Evolutionary conservation across 2,113 vertebrate species (phyloP).

Genomic region (Malurus alboscapulatus): DNA sequence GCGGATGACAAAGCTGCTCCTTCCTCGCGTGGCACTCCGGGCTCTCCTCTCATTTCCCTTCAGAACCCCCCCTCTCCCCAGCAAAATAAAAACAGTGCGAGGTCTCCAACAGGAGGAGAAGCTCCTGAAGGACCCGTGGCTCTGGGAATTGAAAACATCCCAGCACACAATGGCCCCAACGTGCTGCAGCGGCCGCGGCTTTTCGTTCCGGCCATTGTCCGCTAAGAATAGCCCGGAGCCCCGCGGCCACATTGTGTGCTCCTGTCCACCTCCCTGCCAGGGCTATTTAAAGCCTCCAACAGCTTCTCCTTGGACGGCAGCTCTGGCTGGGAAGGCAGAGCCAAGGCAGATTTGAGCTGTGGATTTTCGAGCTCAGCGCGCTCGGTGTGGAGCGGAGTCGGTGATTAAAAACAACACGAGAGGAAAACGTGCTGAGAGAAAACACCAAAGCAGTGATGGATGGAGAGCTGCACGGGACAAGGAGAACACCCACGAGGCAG

Average conservation of each 20-base stretch:
- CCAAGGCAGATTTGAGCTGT: background rate
- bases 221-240: conserved; percentile 72
- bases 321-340: background rate
- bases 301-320: conserved; percentile 5
- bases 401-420: background rate
- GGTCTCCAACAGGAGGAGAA: background rate
- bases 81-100: background rate
- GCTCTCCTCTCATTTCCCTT: background rate
- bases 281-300: conserved; percentile 62
- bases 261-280: conserved; percentile 33
- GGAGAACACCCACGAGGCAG: rapidly evolving
- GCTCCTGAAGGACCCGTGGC: background rate
- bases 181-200: conserved; percentile 23
- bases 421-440: background rate
- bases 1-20: background rate
- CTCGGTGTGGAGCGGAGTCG: rapidly evolving
- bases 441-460: rapidly evolving
- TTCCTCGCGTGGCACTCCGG: rapidly evolving
- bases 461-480: background rate
- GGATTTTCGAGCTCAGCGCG: background rate
- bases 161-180: conserved; percentile 39
- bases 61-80: background rate
- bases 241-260: conserved; percentile 45
- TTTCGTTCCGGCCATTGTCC: conserved; percentile 73
- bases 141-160: background rate